phyloP scores from a whole-genome alignment of 2,113 vertebrate species.

The Eublepharis macularius region DNA sequence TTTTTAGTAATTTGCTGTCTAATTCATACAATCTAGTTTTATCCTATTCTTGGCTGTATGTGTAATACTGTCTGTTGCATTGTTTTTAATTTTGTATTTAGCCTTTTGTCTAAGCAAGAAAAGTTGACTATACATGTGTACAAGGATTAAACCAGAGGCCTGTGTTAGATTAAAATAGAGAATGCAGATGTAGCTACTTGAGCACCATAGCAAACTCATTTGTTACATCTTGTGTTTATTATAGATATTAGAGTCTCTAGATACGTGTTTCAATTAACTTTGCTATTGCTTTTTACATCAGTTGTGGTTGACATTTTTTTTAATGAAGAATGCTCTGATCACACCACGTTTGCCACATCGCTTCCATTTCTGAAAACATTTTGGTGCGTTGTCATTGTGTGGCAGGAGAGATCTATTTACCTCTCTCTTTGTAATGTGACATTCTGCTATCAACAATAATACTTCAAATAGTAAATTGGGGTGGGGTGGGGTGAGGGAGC shows the following conservation, averaged over 20 bases:
- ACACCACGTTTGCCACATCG: slow-evolving; percentile 13
- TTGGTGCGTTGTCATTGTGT: slow-evolving; percentile 11
- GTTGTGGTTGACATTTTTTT: not conserved
- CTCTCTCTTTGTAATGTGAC: slow-evolving; percentile 13
- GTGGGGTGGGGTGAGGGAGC: not conserved
- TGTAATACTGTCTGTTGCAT: too few relatives aligned
- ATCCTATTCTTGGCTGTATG: too few relatives aligned
- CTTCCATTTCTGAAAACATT: slow-evolving; percentile 38
- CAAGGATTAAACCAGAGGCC: not conserved
- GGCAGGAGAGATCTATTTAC: not conserved
- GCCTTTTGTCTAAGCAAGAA: too few relatives aligned
- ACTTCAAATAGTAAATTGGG: not conserved
- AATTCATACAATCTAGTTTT: too few relatives aligned
- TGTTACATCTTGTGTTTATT: too few relatives aligned
- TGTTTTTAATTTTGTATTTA: too few relatives aligned
- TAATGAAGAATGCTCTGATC: not conserved
- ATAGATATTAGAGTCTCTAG: slow-evolving; percentile 31
- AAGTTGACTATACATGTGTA: too few relatives aligned
- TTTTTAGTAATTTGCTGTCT: too few relatives aligned
- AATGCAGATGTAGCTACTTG: not conserved
- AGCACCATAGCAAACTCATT: not conserved
- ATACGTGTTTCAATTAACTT: slow-evolving; percentile 30
- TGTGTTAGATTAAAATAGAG: not conserved
- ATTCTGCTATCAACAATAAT: slow-evolving; percentile 32
- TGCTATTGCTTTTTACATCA: slow-evolving; percentile 43